Percentiles rank a stretch among this genome's conserved stretches.
These are phyloP conservation scores for Coptotermes formosanus DNA, from an alignment of 1,140 invertebrate species.

Conservation along the genomic window DNA sequence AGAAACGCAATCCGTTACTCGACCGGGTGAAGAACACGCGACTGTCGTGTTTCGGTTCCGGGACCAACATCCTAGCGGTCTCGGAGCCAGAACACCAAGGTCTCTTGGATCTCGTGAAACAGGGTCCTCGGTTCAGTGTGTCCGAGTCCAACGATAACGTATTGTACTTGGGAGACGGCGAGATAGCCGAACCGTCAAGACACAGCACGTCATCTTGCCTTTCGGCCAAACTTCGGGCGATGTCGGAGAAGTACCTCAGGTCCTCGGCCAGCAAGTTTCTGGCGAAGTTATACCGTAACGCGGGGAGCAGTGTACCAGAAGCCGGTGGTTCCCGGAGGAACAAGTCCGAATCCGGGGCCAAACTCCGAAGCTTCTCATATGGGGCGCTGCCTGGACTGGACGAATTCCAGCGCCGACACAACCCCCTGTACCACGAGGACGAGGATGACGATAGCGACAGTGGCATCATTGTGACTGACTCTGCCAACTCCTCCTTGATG, in stretches of 20 bases:
- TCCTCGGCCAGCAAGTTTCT: conserved; percentile 66
- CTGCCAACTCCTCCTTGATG: conserved; percentile 63
- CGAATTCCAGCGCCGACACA: conserved; percentile 64
- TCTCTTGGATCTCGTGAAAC: background rate
- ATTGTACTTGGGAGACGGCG: conserved; percentile 16
- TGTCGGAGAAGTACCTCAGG: conserved; percentile 69
- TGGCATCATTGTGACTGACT: conserved; percentile 72
- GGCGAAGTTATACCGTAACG: conserved; percentile 62
- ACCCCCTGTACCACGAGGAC: conserved; percentile 56
- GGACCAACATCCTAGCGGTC: conserved; percentile 49
- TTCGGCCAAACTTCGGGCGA: conserved; percentile 65
- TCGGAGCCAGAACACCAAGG: conserved; percentile 26
- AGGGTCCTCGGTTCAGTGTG: conserved; percentile 20
- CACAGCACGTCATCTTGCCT: conserved; percentile 49
- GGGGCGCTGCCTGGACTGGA: conserved; percentile 70
- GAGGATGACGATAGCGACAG: conserved; percentile 63
- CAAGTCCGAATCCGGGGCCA: conserved; percentile 48
- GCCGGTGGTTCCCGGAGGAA: conserved; percentile 34
- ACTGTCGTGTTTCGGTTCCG: conserved; percentile 63
- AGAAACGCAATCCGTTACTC: conserved; percentile 66
- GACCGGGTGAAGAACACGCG: conserved; percentile 70
- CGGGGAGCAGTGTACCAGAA: conserved; percentile 43
- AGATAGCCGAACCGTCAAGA: background rate
- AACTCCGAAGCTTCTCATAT: conserved; percentile 72
- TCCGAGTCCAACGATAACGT: conserved; percentile 33